phyloP scores from a whole-genome alignment of 2,888 invertebrate species.

The Netelia inedita region DNA sequence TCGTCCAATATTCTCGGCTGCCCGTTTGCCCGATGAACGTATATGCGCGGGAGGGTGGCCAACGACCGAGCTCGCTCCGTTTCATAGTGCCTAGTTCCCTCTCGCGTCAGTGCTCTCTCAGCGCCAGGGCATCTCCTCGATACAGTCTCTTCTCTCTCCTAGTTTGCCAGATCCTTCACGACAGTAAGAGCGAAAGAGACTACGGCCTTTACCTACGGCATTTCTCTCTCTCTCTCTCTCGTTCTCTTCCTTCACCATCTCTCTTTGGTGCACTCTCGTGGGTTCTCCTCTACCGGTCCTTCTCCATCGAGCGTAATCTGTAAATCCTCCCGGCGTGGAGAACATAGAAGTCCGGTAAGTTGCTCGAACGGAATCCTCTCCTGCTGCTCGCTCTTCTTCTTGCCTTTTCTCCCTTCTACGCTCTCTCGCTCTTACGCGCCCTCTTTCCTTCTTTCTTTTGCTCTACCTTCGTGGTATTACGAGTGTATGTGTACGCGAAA shows the following conservation, averaged over 20 bases:
- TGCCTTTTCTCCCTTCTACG: constrained; percentile 54
- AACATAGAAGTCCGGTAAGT: constrained; percentile 84
- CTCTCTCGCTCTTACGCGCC: constrained; percentile 60
- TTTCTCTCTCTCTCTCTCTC: constrained; percentile 49
- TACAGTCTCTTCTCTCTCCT: constrained; percentile 46
- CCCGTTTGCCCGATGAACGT: background rate
- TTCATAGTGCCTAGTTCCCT: background rate
- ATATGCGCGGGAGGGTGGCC: background rate
- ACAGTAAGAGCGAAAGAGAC: constrained; percentile 3
- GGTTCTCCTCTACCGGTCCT: constrained; percentile 41
- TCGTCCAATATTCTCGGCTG: background rate
- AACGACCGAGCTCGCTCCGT: background rate
- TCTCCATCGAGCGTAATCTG: constrained; percentile 81
- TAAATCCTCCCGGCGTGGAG: constrained; percentile 84
- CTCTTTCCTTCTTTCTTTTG: constrained; percentile 37
- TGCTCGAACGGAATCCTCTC: constrained; percentile 82
- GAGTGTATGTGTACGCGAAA: constrained; percentile 61
- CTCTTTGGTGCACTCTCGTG: constrained; percentile 72
- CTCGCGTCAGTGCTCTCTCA: constrained; percentile 55
- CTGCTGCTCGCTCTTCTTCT: constrained; percentile 64
- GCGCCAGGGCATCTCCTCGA: constrained; percentile 20
- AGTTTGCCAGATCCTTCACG: constrained; percentile 52
- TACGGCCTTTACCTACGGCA: constrained; percentile 9
- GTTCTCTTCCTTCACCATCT: constrained; percentile 11
- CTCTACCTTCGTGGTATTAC: too few relatives aligned